A percentile compares a stretch with the other conserved stretches of the same genome.
phyloP scores from a whole-genome alignment of 2,888 invertebrate species.

The Stomorhina lunata region DNA sequence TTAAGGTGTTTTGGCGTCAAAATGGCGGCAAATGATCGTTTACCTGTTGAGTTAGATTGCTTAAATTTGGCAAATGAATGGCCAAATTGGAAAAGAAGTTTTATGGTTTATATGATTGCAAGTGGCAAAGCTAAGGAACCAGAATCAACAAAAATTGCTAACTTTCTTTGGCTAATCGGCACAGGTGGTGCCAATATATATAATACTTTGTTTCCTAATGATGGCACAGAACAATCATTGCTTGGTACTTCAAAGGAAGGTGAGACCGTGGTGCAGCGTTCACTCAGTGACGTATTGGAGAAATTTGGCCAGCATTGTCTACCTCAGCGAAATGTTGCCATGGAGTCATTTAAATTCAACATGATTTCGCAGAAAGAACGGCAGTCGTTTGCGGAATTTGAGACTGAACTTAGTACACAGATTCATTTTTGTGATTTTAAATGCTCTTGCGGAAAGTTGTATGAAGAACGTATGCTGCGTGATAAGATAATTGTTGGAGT shows the following conservation, averaged over 20 bases:
- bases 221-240: slow-evolving; percentile 42
- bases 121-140: not conserved
- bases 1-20: too few species aligned
- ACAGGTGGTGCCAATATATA: slow-evolving; percentile 49
- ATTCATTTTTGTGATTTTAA: slow-evolving; percentile 55
- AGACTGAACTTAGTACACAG: slow-evolving; percentile 62
- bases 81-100: not conserved
- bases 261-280: not conserved
- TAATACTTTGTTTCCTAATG: slow-evolving; percentile 60
- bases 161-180: slow-evolving; percentile 58
- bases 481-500: too few species aligned
- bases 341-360: slow-evolving; percentile 64
- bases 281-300: slow-evolving; percentile 33
- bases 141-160: slow-evolving; percentile 16
- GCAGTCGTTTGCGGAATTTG: slow-evolving; percentile 60
- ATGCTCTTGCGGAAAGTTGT: too few species aligned
- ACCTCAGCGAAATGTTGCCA: slow-evolving; percentile 43
- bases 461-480: too few species aligned
- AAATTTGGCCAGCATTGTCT: too few species aligned
- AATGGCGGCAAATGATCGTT: not conserved
- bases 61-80: not conserved
- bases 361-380: slow-evolving; percentile 60
- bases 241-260: slow-evolving; percentile 32
- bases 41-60: not conserved
- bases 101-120: not conserved